Evolutionary conservation across 1,140 invertebrate species (phyloP).

Genomic region (Pygmarrhopalites habei): DNA sequence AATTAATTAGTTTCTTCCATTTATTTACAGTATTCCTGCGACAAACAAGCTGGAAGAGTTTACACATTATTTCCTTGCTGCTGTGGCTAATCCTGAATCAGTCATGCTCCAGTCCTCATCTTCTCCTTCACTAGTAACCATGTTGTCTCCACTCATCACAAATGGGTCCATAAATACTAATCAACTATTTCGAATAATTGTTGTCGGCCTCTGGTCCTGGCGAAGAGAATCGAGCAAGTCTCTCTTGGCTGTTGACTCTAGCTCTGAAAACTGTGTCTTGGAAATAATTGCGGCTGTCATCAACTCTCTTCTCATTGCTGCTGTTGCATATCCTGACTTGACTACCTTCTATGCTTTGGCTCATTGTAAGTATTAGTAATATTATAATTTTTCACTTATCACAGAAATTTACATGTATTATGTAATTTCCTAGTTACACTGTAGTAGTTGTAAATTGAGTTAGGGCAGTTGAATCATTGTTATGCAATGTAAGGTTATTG

Average conservation of each 20-base stretch:
- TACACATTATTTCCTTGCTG: conserved; percentile 20
- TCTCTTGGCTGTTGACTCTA: conserved; percentile 13
- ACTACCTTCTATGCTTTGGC: conserved; percentile 22
- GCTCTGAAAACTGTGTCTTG: conserved; percentile 8
- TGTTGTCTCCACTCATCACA: conserved; percentile 22
- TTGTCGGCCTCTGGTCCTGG: conserved; percentile 30
- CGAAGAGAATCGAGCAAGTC: conserved; percentile 23
- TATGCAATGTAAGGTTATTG: too few species aligned
- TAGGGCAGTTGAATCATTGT: too few species aligned
- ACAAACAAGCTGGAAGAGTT: conserved; percentile 25
- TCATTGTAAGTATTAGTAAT: conserved; percentile 35
- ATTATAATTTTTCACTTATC: too few species aligned
- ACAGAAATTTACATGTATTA: too few species aligned
- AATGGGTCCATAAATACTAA: conserved; percentile 18
- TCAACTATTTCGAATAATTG: conserved; percentile 29
- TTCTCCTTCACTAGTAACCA: conserved; percentile 13
- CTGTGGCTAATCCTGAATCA: conserved; percentile 13
- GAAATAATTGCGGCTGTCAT: conserved; percentile 29
- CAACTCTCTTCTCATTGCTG: conserved; percentile 23
- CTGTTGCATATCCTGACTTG: conserved; percentile 23
- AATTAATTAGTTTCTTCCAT: too few species aligned
- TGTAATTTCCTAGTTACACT: too few species aligned
- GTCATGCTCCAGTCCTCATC: conserved; percentile 1
- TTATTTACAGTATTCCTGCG: conserved; percentile 5
- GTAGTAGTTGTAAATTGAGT: too few species aligned